Conservation (phyloP, 2,888 invertebrate species). For the Elysia crispata region DNA sequence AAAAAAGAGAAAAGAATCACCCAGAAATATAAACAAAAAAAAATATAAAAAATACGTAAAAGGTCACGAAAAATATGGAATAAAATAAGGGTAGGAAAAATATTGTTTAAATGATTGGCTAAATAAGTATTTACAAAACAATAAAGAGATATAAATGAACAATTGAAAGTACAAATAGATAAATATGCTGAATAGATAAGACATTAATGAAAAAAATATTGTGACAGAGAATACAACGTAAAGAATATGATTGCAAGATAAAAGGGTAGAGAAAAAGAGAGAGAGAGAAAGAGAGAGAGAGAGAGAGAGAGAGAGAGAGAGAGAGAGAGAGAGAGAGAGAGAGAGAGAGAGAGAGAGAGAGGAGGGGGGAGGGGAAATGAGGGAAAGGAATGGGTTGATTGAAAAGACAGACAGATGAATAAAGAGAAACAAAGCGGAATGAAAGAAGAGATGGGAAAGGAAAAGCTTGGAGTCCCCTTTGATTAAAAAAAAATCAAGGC, state of each 20-base stretch:
- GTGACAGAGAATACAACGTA: neutral
- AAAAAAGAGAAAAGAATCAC: too few species aligned
- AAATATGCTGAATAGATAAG: too few species aligned
- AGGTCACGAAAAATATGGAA: too few species aligned
- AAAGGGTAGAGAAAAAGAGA: neutral
- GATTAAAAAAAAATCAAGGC: too few species aligned
- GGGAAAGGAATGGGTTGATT: too few species aligned
- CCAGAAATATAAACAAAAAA: too few species aligned
- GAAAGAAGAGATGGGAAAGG: neutral
- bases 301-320: neutral
- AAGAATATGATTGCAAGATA: neutral
- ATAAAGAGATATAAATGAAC: too few species aligned
- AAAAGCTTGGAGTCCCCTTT: neutral
- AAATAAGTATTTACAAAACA: too few species aligned
- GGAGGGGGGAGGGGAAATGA: conserved; percentile 39
- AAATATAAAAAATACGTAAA: too few species aligned
- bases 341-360: conserved; percentile 16
- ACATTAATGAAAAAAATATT: neutral
- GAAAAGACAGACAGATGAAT: conserved; percentile 29
- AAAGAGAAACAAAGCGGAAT: conserved; percentile 20
- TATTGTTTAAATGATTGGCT: too few species aligned
- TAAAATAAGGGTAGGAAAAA: too few species aligned
- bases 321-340: neutral
- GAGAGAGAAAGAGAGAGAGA: neutral
- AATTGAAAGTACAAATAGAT: too few species aligned